These are phyloP conservation scores for Antedon mediterranea DNA, from an alignment of 53 echinoderm and acorn worm species.

Conservation along the genomic window DNA sequence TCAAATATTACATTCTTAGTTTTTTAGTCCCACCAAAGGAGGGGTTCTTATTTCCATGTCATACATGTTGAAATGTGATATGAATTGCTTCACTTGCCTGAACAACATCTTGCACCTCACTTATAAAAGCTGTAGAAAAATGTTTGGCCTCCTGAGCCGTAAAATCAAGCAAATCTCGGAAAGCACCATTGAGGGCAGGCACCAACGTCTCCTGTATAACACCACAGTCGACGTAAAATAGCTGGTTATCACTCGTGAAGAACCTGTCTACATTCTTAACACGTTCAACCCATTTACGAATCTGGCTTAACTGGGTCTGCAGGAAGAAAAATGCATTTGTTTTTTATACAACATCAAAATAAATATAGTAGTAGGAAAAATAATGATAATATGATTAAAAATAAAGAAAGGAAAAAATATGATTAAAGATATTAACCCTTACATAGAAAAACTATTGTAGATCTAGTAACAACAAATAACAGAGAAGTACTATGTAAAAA, in stretches of 20 bases:
- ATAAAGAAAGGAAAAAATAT: too few relatives aligned
- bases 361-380: too few relatives aligned
- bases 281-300: conserved; percentile 75
- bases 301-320: conserved; percentile 86
- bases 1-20: too few relatives aligned
- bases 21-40: background rate
- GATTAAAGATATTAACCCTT: too few relatives aligned
- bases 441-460: too few relatives aligned
- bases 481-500: too few relatives aligned
- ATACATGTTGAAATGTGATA: background rate
- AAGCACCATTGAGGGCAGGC: conserved; percentile 64
- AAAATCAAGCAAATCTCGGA: conserved; percentile 76
- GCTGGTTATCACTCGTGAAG: conserved; percentile 53
- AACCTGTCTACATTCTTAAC: conserved; percentile 63
- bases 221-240: conserved; percentile 73
- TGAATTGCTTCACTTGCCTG: conserved; percentile 24
- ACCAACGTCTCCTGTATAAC: conserved; percentile 74
- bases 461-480: too few relatives aligned
- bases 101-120: conserved; percentile 69
- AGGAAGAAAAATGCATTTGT: background rate
- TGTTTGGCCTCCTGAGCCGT: conserved; percentile 67
- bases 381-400: too few relatives aligned
- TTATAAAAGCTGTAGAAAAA: conserved; percentile 72
- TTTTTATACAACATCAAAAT: background rate
- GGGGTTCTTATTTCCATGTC: background rate